Conservation (phyloP, 2,888 invertebrate genomes). For the Epistrophe grossulariae region DNA sequence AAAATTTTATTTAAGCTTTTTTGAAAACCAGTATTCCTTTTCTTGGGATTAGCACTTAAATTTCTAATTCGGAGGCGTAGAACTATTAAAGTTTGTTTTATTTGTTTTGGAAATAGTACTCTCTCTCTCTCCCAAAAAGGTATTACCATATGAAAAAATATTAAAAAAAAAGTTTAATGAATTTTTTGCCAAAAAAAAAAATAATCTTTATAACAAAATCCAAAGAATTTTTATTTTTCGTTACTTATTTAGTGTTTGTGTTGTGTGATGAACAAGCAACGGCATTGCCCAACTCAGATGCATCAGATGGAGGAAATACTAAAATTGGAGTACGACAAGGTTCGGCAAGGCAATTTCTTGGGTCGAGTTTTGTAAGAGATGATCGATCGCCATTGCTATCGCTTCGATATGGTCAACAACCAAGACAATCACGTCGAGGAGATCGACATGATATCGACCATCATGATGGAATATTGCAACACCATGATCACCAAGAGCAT, state of each 20-base stretch:
- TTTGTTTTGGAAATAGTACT: too few species aligned
- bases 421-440: slow-evolving; percentile 73
- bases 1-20: too few species aligned
- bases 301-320: not conserved
- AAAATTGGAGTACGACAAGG: slow-evolving; percentile 77
- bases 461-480: slow-evolving; percentile 56
- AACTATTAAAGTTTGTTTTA: too few species aligned
- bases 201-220: not conserved
- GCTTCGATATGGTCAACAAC: slow-evolving; percentile 60
- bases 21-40: too few species aligned
- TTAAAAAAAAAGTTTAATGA: too few species aligned
- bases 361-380: slow-evolving; percentile 83
- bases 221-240: not conserved
- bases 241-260: slow-evolving; percentile 32
- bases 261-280: slow-evolving; percentile 51
- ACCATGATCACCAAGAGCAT: slow-evolving; percentile 63
- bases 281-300: slow-evolving; percentile 3
- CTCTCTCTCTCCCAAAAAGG: slow-evolving; percentile 1
- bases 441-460: slow-evolving; percentile 66
- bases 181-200: not conserved
- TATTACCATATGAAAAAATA: not conserved
- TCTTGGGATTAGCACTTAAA: too few species aligned
- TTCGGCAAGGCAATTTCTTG: slow-evolving; percentile 85
- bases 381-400: slow-evolving; percentile 63
- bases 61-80: too few species aligned